Conservation (phyloP, 1,140 invertebrate species). For the Mesaphorura yosii region DNA sequence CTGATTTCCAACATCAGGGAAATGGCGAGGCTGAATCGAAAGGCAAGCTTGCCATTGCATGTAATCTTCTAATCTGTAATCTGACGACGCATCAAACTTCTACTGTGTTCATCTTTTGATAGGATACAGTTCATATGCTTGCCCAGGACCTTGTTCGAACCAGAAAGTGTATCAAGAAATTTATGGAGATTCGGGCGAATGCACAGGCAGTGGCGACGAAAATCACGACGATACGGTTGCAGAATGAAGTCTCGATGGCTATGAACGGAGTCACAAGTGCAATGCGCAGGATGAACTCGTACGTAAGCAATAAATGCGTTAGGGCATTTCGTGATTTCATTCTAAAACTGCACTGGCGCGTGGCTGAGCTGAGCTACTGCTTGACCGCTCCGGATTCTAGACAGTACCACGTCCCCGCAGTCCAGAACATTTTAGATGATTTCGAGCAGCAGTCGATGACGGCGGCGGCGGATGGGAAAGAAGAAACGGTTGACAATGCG, state of each 20-base stretch:
- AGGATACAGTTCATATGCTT: slow-evolving; percentile 99
- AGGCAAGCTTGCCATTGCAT: slow-evolving; percentile 70
- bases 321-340: no score
- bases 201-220: slow-evolving; percentile 97
- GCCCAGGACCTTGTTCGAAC: slow-evolving; percentile 97
- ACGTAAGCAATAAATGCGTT: slow-evolving; percentile 43
- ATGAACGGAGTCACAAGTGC: slow-evolving; percentile 98
- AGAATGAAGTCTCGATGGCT: slow-evolving; percentile 96
- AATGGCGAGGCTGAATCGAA: slow-evolving; percentile 96
- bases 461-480: slow-evolving; percentile 99
- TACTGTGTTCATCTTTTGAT: slow-evolving; percentile 25
- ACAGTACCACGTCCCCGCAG: slow-evolving; percentile 94
- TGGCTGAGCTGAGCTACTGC: neutral
- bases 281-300: slow-evolving; percentile 96
- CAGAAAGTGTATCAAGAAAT: slow-evolving; percentile 89
- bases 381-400: slow-evolving; percentile 35
- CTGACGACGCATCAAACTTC: neutral
- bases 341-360: neutral
- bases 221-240: slow-evolving; percentile 93
- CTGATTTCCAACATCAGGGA: slow-evolving; percentile 97
- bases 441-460: slow-evolving; percentile 99
- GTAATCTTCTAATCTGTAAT: no score
- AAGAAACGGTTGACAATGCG: slow-evolving; percentile 99
- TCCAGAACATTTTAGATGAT: slow-evolving; percentile 95
- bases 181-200: slow-evolving; percentile 98